These are phyloP conservation scores for Phymorhynchus buccinoides DNA, from an alignment of 1,140 invertebrate species.

Conservation along the genomic window DNA sequence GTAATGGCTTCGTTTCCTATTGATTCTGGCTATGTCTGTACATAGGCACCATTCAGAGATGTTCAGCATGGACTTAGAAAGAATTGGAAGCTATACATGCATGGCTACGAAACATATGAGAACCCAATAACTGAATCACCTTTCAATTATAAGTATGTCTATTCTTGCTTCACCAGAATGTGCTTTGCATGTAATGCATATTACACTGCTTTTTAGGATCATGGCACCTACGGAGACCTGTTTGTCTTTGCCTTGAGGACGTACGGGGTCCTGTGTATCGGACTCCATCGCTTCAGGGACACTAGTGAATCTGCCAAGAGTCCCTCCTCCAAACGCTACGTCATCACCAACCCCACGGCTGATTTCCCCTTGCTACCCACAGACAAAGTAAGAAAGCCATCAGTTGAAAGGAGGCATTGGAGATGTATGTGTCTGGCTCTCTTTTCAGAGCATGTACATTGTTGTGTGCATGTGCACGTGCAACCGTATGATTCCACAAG, in stretches of 20 bases:
- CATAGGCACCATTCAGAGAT: too few species aligned
- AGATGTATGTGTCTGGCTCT: neutral
- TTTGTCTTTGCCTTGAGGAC: slow-evolving; percentile 97
- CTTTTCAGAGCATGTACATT: neutral
- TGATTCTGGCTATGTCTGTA: too few species aligned
- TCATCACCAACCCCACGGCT: slow-evolving; percentile 99
- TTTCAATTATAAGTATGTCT: too few species aligned
- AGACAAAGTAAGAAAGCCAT: slow-evolving; percentile 87
- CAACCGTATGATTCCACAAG: too few species aligned
- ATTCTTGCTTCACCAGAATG: too few species aligned
- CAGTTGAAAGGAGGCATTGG: neutral
- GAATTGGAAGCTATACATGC: too few species aligned
- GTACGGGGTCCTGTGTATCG: slow-evolving; percentile 99
- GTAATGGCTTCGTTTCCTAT: too few species aligned
- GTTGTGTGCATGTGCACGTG: neutral
- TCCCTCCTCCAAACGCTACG: slow-evolving; percentile 96
- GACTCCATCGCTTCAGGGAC: slow-evolving; percentile 87
- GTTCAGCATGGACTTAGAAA: too few species aligned
- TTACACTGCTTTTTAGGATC: too few species aligned
- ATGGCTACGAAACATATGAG: too few species aligned
- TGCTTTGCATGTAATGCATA: too few species aligned
- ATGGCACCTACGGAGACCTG: slow-evolving; percentile 80
- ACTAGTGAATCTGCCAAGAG: slow-evolving; percentile 64
- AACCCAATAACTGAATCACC: too few species aligned
- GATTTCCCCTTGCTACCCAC: slow-evolving; percentile 96